These are phyloP conservation scores for Pristionchus fissidentatus DNA, from an alignment of 2,888 invertebrate species.

Conservation along the genomic window DNA sequence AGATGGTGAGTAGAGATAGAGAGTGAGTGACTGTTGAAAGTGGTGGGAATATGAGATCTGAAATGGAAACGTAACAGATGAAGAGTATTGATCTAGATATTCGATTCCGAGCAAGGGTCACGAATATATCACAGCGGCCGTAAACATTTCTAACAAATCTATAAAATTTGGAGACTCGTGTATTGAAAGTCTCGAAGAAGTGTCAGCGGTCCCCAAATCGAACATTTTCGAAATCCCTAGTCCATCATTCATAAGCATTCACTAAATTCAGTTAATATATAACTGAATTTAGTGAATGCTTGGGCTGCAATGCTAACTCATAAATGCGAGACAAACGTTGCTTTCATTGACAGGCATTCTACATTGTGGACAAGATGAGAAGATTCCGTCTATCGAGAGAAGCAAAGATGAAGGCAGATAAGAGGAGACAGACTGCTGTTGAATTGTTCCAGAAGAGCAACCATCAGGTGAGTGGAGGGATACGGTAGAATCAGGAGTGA, in stretches of 20 bases:
- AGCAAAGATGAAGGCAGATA: constrained; percentile 83
- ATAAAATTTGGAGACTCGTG: too few species aligned
- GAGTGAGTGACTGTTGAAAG: not conserved
- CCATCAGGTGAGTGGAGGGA: constrained; percentile 84
- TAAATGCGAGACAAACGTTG: not conserved
- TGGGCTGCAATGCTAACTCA: too few species aligned
- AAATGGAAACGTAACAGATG: not conserved
- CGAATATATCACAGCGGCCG: too few species aligned
- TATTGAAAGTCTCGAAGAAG: too few species aligned
- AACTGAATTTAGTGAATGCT: too few species aligned
- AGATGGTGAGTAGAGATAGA: constrained; percentile 45
- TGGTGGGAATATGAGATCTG: not conserved
- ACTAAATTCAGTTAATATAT: too few species aligned
- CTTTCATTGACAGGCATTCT: constrained; percentile 84
- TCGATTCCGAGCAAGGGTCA: too few species aligned
- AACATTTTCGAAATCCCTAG: too few species aligned
- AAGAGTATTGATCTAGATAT: too few species aligned
- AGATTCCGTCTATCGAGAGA: constrained; percentile 77
- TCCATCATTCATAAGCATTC: too few species aligned
- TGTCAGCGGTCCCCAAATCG: too few species aligned
- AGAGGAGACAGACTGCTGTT: constrained; percentile 91
- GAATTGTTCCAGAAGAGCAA: constrained; percentile 94
- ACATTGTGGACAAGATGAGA: constrained; percentile 91
- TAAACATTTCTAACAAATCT: too few species aligned
- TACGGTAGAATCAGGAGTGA: not conserved